phyloP scores from a whole-genome alignment of 2,797 vertebrate genomes.

The Cetoscarus ocellatus region DNA sequence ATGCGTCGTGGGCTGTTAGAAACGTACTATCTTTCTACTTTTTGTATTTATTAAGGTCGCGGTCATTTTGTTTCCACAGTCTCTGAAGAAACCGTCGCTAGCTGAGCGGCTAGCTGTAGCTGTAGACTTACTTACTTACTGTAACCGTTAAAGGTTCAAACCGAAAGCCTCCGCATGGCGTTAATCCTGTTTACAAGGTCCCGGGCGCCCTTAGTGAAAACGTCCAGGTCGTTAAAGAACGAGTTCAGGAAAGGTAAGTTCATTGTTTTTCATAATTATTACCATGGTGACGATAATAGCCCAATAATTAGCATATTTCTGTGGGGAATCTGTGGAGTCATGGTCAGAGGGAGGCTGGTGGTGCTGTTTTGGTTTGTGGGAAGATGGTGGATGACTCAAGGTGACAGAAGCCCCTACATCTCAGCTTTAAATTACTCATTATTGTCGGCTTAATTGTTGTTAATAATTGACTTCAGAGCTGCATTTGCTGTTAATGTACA shows the following conservation, averaged over 20 bases:
- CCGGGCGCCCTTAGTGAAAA: constrained; percentile 82
- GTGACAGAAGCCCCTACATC: constrained; percentile 11
- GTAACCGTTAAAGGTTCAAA: constrained; percentile 27
- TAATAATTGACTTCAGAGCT: no score
- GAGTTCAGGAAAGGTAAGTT: constrained; percentile 80
- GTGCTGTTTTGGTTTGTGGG: constrained; percentile 9
- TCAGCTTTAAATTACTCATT: background rate
- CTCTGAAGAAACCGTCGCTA: constrained; percentile 15
- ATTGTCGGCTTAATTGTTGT: background rate
- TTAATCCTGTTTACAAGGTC: constrained; percentile 86
- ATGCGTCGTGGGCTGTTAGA: constrained; percentile 27
- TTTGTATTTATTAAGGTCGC: constrained; percentile 12
- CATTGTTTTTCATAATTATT: background rate
- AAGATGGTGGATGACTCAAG: constrained; percentile 21
- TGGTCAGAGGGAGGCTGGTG: background rate
- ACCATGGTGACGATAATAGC: background rate
- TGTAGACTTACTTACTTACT: constrained; percentile 21
- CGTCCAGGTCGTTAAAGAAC: constrained; percentile 81
- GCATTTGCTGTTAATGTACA: background rate
- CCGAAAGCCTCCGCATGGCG: constrained; percentile 79
- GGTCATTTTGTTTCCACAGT: background rate
- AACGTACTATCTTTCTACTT: background rate
- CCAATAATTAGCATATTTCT: constrained; percentile 18
- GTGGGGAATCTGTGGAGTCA: constrained; percentile 31
- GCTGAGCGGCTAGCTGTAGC: constrained; percentile 38